Evolutionary conservation across 2,113 vertebrate species (phyloP).

Genomic region (Dasypus novemcinctus): DNA sequence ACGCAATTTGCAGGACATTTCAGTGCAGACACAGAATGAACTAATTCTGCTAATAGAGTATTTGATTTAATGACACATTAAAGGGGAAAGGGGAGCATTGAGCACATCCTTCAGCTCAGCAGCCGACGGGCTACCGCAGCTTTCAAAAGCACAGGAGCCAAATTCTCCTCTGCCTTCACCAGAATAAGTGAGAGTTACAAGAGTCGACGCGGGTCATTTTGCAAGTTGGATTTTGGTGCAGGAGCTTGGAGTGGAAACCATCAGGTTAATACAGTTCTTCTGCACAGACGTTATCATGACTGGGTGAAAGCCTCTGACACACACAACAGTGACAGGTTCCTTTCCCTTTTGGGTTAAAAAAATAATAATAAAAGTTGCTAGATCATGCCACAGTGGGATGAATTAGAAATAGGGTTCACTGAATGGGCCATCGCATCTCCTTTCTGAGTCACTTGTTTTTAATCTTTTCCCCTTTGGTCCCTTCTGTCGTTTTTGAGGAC

Average conservation of each 20-base stretch:
- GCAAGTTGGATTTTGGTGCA: not conserved
- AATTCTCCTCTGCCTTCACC: not conserved
- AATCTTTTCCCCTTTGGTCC: not conserved
- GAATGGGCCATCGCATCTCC: not conserved
- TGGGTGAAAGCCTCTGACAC: not conserved
- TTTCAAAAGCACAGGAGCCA: slow-evolving; percentile 8
- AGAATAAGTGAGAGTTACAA: not conserved
- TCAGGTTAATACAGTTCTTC: not conserved
- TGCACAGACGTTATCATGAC: not conserved
- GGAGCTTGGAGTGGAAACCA: not conserved
- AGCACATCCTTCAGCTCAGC: slow-evolving; percentile 67
- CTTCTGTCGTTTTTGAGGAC: not conserved
- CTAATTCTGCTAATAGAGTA: slow-evolving; percentile 79
- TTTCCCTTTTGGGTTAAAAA: not conserved
- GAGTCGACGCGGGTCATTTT: not conserved
- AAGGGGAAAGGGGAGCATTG: slow-evolving; percentile 61
- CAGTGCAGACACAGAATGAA: slow-evolving; percentile 67
- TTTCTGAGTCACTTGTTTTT: not conserved
- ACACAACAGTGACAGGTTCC: rapidly evolving
- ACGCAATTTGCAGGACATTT: slow-evolving; percentile 61
- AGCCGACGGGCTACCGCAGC: slow-evolving; percentile 54
- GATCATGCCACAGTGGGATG: not conserved
- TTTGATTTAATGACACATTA: slow-evolving; percentile 80
- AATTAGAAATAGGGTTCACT: not conserved
- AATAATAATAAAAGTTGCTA: not conserved